These are phyloP conservation scores for Rhagonycha lutea DNA, from an alignment of 2,888 invertebrate species.

Conservation along the genomic window DNA sequence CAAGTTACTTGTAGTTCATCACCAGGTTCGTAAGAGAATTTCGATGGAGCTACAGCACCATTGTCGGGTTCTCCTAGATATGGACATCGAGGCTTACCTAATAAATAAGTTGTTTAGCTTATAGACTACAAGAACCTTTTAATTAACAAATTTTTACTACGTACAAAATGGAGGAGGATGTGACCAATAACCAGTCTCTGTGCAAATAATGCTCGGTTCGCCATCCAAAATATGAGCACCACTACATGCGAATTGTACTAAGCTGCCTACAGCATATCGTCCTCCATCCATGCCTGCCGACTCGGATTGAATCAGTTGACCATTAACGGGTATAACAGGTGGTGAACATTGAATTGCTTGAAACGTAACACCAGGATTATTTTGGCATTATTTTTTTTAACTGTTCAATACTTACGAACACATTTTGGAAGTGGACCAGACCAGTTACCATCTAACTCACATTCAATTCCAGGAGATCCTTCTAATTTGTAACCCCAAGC, in stretches of 20 bases:
- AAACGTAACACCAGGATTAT: neutral
- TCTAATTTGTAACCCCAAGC: constrained; percentile 80
- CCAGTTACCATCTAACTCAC: constrained; percentile 80
- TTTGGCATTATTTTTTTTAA: neutral
- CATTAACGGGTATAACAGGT: constrained; percentile 74
- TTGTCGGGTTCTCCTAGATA: constrained; percentile 74
- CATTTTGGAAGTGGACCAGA: constrained; percentile 77
- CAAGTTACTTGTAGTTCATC: constrained; percentile 73
- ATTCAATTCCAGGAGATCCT: constrained; percentile 78
- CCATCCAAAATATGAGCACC: constrained; percentile 72
- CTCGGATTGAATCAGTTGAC: constrained; percentile 63
- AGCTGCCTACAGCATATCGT: constrained; percentile 77
- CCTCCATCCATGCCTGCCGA: constrained; percentile 61
- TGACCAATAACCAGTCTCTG: constrained; percentile 87
- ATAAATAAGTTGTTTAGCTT: constrained; percentile 30
- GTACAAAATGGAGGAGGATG: constrained; percentile 83
- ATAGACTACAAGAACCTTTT: neutral
- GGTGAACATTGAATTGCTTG: constrained; percentile 82
- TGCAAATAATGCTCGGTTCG: constrained; percentile 82
- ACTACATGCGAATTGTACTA: constrained; percentile 77
- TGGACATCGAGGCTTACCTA: constrained; percentile 74
- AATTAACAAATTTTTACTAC: constrained; percentile 37
- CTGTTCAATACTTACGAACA: constrained; percentile 63
- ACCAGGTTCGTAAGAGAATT: constrained; percentile 75
- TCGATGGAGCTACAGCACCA: constrained; percentile 70